Evolutionary conservation across 1,140 invertebrate genomes (phyloP).

Genomic region (Camponotus pennsylvanicus): DNA sequence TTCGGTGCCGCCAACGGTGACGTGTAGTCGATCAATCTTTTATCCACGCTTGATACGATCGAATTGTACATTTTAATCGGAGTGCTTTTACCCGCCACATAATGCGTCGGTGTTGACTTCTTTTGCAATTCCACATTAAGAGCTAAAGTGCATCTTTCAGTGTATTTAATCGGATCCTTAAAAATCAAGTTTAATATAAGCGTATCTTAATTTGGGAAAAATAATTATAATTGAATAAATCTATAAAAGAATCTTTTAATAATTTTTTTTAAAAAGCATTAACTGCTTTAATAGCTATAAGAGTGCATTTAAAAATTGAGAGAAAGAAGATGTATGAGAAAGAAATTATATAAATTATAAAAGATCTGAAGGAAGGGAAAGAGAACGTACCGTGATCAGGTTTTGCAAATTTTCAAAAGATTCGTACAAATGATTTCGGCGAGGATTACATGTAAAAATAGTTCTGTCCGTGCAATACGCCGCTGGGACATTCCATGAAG

Average conservation of each 20-base stretch:
- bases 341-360: neutral
- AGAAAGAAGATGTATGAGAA: neutral
- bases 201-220: neutral
- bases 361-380: neutral
- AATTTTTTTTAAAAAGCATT: neutral
- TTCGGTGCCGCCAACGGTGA: neutral
- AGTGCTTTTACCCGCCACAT: constrained; percentile 48
- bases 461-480: constrained; percentile 84
- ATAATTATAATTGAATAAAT: constrained; percentile 29
- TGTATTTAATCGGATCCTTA: constrained; percentile 78
- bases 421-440: constrained; percentile 78
- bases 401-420: constrained; percentile 75
- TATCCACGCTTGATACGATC: neutral
- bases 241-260: neutral
- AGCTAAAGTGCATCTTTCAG: constrained; percentile 72
- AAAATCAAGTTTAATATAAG: constrained; percentile 48
- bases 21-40: constrained; percentile 12
- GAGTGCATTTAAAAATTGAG: constrained; percentile 13
- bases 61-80: constrained; percentile 36
- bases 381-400: constrained; percentile 55
- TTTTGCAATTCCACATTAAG: constrained; percentile 79
- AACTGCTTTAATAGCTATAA: constrained; percentile 5
- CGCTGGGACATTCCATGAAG: constrained; percentile 80
- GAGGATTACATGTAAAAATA: constrained; percentile 83
- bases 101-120: constrained; percentile 68